A percentile compares a stretch with the other conserved stretches of the same genome.
phyloP scores from a whole-genome alignment of 92 coral and sea anemone species.

The Paramuricea clavata region DNA sequence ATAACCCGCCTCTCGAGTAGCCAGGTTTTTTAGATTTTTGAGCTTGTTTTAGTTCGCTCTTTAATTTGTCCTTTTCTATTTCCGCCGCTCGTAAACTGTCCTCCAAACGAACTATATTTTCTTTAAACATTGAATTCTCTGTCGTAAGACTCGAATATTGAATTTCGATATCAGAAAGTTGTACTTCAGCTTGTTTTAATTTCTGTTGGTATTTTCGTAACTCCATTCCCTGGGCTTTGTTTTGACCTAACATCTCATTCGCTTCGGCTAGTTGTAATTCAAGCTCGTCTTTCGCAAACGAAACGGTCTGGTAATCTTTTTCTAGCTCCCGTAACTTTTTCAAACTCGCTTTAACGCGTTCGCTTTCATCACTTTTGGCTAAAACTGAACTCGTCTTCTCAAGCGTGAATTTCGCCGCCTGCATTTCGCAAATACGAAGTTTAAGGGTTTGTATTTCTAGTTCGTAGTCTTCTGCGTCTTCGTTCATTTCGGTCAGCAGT shows the following conservation, averaged over 20 bases:
- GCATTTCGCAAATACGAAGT: conserved; percentile 23
- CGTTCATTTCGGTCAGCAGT: background rate
- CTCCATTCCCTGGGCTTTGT: conserved; percentile 5
- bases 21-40: background rate
- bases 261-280: conserved; percentile 14
- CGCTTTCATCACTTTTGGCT: background rate
- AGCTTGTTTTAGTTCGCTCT: background rate
- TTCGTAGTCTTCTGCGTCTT: conserved; percentile 20
- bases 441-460: conserved; percentile 19
- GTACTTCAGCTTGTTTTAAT: background rate
- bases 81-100: background rate
- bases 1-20: conserved; percentile 19
- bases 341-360: conserved; percentile 9
- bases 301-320: background rate
- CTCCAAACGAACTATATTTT: background rate
- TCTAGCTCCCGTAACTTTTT: conserved; percentile 8
- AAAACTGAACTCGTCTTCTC: conserved; percentile 18
- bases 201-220: background rate
- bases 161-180: conserved; percentile 4
- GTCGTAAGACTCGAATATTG: background rate
- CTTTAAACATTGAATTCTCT: conserved; percentile 1
- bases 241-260: background rate
- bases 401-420: background rate
- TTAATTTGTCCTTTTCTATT: background rate
- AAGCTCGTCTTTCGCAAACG: background rate